phyloP scores from a whole-genome alignment of 2,888 invertebrate genomes.

The Tineola bisselliella region DNA sequence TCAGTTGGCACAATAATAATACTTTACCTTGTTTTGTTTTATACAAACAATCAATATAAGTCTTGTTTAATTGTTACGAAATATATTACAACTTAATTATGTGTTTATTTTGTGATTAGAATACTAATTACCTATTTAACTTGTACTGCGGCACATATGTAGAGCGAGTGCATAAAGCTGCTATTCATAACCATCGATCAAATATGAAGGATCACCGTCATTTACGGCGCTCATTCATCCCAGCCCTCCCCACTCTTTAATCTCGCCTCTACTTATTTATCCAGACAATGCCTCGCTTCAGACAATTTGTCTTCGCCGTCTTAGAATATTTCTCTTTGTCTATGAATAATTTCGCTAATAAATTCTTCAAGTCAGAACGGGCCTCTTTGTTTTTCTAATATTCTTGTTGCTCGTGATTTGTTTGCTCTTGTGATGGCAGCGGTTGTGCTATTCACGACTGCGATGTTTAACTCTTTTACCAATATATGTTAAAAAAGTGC shows the following conservation, averaged over 20 bases:
- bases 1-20: not conserved
- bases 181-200: constrained; percentile 48
- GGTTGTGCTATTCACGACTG: not conserved
- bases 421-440: not conserved
- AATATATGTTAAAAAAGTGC: too few species aligned
- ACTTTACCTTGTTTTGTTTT: not conserved
- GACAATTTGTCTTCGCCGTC: constrained; percentile 53
- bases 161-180: constrained; percentile 29
- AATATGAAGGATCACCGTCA: constrained; percentile 36
- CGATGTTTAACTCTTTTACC: too few species aligned
- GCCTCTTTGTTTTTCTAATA: constrained; percentile 3
- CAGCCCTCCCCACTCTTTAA: constrained; percentile 24
- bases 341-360: constrained; percentile 60
- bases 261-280: constrained; percentile 42
- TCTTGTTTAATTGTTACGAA: too few species aligned
- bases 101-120: too few species aligned
- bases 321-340: constrained; percentile 59
- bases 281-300: constrained; percentile 39
- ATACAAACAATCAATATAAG: too few species aligned
- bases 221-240: constrained; percentile 8
- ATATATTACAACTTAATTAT: too few species aligned
- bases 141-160: too few species aligned
- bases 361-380: constrained; percentile 50
- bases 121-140: too few species aligned
- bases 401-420: not conserved